Percentiles rank a stretch among this genome's conserved stretches.
Conservation (phyloP, 2,888 invertebrate genomes). For the Xanthia togata region DNA sequence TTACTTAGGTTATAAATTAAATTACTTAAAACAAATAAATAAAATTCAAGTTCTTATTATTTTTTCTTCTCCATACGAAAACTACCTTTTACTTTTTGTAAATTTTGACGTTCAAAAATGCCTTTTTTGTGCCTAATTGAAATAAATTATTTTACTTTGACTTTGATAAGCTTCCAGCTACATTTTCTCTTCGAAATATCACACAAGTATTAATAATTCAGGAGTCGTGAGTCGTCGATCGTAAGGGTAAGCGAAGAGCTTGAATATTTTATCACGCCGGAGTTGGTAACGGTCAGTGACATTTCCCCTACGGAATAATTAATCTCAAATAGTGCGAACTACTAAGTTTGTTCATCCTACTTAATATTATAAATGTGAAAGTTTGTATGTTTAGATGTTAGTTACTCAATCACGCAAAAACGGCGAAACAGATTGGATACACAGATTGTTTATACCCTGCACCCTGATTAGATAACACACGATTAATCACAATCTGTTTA, state of each 20-base stretch:
- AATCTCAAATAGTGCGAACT: constrained; percentile 29
- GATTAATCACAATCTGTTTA: too few relatives aligned
- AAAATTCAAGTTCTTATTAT: not conserved
- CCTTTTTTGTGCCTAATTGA: too few relatives aligned
- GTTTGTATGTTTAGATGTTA: not conserved
- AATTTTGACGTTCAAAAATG: too few relatives aligned
- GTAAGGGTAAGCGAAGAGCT: constrained; percentile 50
- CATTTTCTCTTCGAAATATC: constrained; percentile 28
- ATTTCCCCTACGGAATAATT: constrained; percentile 48
- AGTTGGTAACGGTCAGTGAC: constrained; percentile 40
- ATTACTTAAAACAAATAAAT: too few relatives aligned
- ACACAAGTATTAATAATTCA: constrained; percentile 50
- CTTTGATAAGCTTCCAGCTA: not conserved
- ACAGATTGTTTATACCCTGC: too few relatives aligned
- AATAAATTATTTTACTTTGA: too few relatives aligned
- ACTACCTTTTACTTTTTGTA: too few relatives aligned
- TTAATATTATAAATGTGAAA: not conserved
- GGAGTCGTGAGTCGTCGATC: constrained; percentile 33
- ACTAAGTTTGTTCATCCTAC: constrained; percentile 15
- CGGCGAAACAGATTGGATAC: too few relatives aligned
- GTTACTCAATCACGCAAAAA: too few relatives aligned
- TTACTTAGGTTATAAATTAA: too few relatives aligned
- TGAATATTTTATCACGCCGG: constrained; percentile 61
- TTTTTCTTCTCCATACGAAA: not conserved
- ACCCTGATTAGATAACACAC: too few relatives aligned